Evolutionary conservation across 2,888 invertebrate genomes (phyloP), one percentile per base, ranked within the genome.

Genomic region (Oscheius sp.): DNA sequence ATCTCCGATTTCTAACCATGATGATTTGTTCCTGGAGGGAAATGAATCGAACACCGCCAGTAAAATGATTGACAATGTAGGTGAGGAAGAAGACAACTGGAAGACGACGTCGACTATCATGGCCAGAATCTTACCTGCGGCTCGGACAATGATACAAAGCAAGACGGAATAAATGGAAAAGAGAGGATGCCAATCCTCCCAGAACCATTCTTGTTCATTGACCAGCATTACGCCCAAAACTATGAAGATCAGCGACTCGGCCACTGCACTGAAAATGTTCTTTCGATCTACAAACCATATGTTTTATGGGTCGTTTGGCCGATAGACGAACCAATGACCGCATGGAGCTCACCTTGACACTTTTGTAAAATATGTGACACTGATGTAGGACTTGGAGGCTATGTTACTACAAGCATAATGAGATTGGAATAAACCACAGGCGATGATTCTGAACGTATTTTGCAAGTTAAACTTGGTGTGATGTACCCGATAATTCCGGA

Each of bases 361-460:
- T 86, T 91, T 91, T 27, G 89, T 90, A 84, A 91, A 91, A 83
- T 91, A 91, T 77, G 90, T 91, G 45, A 91, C 89, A 43, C 91
- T 90, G n/a, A 90, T 90, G 74, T 88, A 89, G 0, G 91, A 91
- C 82, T 91, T 91, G 76, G 89, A 87, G 0, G 91, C 91, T 43
- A 92, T 89, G 83, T 92, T 92, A 74, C 89, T 88, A 78, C 90
- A 89, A n/a, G 91, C 90, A 81, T 91, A 92, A 66, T 91, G 91
- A 6, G 90, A 90, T 86, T 92, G 91, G 18, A 91, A 87, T 29
- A 91, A 84, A 0, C 91, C 91, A 86, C 91, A 92, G 16, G 89
- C 90, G 56, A 91, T 91, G 23, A 91, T 89, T 76, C 91, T 90
- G 86, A 66, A 87, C 85, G 55, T 41, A 3, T 1, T 29, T 55